Percentiles rank a stretch among this genome's conserved stretches.
These are phyloP conservation scores for Nemotelus nigrinus DNA, from an alignment of 2,888 invertebrate genomes.

Conservation along the genomic window DNA sequence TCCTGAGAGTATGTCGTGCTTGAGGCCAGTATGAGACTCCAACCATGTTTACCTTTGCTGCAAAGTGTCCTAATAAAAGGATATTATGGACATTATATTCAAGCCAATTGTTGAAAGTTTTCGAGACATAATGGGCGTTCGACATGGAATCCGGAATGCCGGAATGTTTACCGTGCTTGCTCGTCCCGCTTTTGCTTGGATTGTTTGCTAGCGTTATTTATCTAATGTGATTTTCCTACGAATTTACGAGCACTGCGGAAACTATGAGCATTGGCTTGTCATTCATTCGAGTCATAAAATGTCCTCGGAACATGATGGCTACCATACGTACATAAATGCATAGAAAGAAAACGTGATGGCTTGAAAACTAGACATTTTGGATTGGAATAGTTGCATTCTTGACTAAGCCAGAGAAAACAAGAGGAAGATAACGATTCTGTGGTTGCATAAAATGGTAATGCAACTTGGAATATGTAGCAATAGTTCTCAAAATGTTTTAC, in stretches of 20 bases:
- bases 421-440: too few species aligned
- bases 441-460: too few species aligned
- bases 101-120: slow-evolving; percentile 50
- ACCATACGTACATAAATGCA: too few species aligned
- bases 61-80: slow-evolving; percentile 50
- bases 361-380: too few species aligned
- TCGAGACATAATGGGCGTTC: slow-evolving; percentile 47
- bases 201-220: slow-evolving; percentile 24
- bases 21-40: slow-evolving; percentile 36
- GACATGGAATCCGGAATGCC: slow-evolving; percentile 44
- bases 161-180: slow-evolving; percentile 8
- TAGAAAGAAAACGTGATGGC: too few species aligned
- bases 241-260: slow-evolving; percentile 37
- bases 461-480: too few species aligned
- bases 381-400: too few species aligned
- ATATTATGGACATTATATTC: slow-evolving; percentile 49
- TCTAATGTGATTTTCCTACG: slow-evolving; percentile 37
- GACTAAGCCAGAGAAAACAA: too few species aligned
- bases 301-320: background rate
- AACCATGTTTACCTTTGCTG: slow-evolving; percentile 49
- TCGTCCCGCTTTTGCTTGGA: slow-evolving; percentile 21
- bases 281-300: slow-evolving; percentile 39
- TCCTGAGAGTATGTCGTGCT: slow-evolving; percentile 39
- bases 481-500: too few species aligned
- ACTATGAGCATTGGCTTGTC: slow-evolving; percentile 42